Evolutionary conservation across 2,797 vertebrate species (phyloP).

Genomic region (Eulemur coronatus): DNA sequence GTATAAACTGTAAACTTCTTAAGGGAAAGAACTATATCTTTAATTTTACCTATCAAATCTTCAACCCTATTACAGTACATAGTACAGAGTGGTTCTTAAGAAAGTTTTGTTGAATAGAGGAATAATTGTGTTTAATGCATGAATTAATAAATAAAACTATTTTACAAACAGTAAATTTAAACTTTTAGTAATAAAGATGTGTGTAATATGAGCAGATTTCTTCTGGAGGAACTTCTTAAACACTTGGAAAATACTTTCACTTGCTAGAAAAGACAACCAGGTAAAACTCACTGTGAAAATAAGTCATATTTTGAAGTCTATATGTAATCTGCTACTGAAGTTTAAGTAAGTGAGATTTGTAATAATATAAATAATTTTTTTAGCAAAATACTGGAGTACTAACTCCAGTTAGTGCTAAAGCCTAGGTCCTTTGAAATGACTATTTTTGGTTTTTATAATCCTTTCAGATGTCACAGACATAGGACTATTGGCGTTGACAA

Average conservation of each 20-base stretch:
- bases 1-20: background rate
- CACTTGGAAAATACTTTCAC: background rate
- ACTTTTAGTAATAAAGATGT: background rate
- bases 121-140: background rate
- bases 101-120: background rate
- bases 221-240: background rate
- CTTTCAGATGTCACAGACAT: background rate
- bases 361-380: background rate
- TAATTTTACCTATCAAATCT: background rate
- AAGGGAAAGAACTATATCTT: background rate
- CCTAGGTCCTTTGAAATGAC: background rate
- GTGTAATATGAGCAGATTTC: background rate
- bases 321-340: background rate
- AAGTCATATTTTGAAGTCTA: background rate
- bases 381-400: background rate
- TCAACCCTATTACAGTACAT: background rate
- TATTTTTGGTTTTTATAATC: background rate
- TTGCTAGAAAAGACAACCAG: background rate
- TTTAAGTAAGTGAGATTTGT: slow-evolving; percentile 16
- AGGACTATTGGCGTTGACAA: background rate
- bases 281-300: background rate
- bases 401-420: background rate
- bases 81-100: background rate
- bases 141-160: slow-evolving; percentile 32
- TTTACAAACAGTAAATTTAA: background rate